A percentile compares a stretch with the other conserved stretches of the same genome.
phyloP scores from a whole-genome alignment of 2,113 vertebrate genomes.

The Ivindomyrus marchei region DNA sequence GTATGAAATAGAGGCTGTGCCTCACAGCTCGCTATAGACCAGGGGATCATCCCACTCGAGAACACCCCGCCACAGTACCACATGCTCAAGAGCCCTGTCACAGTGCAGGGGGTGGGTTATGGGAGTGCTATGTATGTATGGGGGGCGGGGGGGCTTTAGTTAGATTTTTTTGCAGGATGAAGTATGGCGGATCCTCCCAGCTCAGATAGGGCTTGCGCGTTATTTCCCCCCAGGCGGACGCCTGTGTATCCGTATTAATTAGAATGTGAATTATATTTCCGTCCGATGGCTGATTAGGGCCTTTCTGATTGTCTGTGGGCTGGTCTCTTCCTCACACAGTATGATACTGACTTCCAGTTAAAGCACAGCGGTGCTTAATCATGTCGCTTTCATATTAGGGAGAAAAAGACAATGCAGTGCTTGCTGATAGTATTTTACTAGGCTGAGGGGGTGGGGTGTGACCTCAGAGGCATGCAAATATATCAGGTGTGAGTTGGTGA shows the following conservation, averaged over 20 bases:
- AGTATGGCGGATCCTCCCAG: conserved; percentile 42
- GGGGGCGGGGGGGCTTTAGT: neutral
- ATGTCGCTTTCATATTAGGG: neutral
- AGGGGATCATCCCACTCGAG: neutral
- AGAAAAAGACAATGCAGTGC: neutral
- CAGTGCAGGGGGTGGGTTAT: neutral
- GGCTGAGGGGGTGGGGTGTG: neutral
- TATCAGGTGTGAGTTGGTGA: neutral
- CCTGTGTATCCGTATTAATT: conserved; percentile 59
- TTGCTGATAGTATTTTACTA: neutral
- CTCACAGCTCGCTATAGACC: neutral
- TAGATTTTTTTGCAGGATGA: conserved; percentile 23
- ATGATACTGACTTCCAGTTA: neutral
- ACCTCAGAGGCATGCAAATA: neutral
- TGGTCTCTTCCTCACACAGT: neutral
- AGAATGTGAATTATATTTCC: conserved; percentile 57
- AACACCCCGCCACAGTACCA: neutral
- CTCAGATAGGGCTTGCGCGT: conserved; percentile 50
- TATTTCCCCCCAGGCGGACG: conserved; percentile 44
- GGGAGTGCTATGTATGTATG: neutral
- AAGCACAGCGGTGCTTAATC: neutral
- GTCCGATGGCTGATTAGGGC: conserved; percentile 50
- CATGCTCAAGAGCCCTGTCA: neutral
- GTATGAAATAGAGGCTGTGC: neutral
- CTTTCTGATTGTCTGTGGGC: conserved; percentile 39